phyloP scores from a whole-genome alignment of 2,888 invertebrate species.

The Pseudolycoriella hygida region DNA sequence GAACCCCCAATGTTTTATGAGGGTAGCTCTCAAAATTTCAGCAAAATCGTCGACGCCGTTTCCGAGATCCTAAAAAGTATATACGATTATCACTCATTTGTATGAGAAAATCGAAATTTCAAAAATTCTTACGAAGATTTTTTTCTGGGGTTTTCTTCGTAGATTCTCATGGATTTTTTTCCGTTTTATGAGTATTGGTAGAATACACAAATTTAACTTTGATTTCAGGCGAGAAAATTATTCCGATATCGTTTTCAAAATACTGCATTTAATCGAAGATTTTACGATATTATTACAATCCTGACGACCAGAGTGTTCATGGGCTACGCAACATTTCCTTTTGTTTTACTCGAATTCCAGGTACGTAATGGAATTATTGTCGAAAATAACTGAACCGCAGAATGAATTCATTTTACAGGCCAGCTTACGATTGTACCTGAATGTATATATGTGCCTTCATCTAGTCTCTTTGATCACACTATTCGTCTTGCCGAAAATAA shows the following conservation, averaged over 20 bases:
- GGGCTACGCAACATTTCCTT: constrained; percentile 82
- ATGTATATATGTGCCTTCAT: constrained; percentile 30
- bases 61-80: too few relatives aligned
- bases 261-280: constrained; percentile 42
- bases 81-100: too few relatives aligned
- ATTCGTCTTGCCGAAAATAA: constrained; percentile 24
- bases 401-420: constrained; percentile 26
- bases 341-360: constrained; percentile 75
- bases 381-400: too few relatives aligned
- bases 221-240: constrained; percentile 51
- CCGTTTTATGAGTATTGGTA: too few relatives aligned
- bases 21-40: too few relatives aligned
- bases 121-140: too few relatives aligned
- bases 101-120: too few relatives aligned
- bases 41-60: too few relatives aligned
- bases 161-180: too few relatives aligned
- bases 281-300: constrained; percentile 74
- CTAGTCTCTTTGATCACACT: constrained; percentile 23
- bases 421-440: constrained; percentile 35
- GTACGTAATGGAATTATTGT: constrained; percentile 36
- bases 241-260: constrained; percentile 63
- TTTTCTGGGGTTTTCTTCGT: too few relatives aligned
- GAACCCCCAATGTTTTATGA: too few relatives aligned
- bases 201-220: constrained; percentile 4
- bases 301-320: constrained; percentile 65